phyloP scores from a whole-genome alignment of 2,888 invertebrate species.

The Pseudanteris insignis region DNA sequence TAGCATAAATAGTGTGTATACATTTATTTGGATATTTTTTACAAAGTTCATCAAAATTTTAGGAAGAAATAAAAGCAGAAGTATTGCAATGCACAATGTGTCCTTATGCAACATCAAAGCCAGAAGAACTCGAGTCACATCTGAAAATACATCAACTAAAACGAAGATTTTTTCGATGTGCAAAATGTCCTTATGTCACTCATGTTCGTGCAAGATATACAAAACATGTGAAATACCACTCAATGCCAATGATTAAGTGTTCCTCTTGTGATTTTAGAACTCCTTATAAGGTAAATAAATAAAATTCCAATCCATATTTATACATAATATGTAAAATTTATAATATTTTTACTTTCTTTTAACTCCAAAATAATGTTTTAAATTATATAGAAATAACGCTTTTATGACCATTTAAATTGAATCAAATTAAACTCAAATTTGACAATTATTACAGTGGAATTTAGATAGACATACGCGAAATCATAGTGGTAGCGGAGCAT shows the following conservation, averaged over 20 bases:
- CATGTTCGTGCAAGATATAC: constrained; percentile 89
- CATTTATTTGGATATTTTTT: too few species aligned
- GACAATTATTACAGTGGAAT: too few species aligned
- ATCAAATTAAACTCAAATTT: too few species aligned
- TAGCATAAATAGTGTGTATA: too few species aligned
- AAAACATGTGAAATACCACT: constrained; percentile 92
- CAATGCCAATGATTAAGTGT: constrained; percentile 95
- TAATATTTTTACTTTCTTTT: too few species aligned
- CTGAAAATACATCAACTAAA: constrained; percentile 82
- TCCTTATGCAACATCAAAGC: constrained; percentile 74
- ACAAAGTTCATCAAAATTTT: too few species aligned
- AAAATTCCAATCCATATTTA: too few species aligned
- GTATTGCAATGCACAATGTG: constrained; percentile 72
- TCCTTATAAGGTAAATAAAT: constrained; percentile 68
- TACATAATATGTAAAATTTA: too few species aligned
- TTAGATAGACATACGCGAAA: constrained; percentile 93
- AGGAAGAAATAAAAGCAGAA: constrained; percentile 8
- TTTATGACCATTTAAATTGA: too few species aligned
- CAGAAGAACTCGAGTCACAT: constrained; percentile 74
- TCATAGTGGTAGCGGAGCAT: constrained; percentile 86
- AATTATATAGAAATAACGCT: too few species aligned
- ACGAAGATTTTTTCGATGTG: constrained; percentile 84
- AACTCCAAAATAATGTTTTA: too few species aligned
- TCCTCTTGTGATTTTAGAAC: constrained; percentile 92
- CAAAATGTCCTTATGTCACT: constrained; percentile 90